Evolutionary conservation across 1,140 invertebrate species (phyloP), one percentile per base, ranked within the genome.

Genomic region (Steinernema khuongi): DNA sequence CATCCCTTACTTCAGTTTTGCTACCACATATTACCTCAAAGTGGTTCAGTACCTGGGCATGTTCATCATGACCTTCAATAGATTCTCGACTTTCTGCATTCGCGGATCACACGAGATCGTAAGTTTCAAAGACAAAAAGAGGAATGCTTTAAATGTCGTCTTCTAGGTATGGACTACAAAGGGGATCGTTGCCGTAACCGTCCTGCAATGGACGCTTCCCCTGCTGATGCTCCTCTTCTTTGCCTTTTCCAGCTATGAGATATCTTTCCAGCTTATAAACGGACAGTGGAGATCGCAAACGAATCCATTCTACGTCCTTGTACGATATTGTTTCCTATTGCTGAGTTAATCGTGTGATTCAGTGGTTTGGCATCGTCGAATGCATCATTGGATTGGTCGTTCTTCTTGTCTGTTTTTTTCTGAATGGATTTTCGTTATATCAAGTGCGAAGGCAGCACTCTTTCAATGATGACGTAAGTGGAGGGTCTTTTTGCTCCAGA

Each of bases 221-320:
- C 50, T 60, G 11, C 50, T 60, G 50, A 60, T 60, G 50, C 50
- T 60, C 50, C 22, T 60, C 11, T 60, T 60, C 50, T 60, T 60
- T 60, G 50, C 50, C 2, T 60, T 60, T 22, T 17, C 7, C 50
- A 60, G 26, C 19, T 60, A 60, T 26, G 22, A 60, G 26, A 60
- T 60, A 7, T 60, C 50, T 4, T 60, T 60, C 19, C 11, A 60
- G 50, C 26, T 60, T 4, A 60, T 60, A 4, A 60, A 17, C 11
- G 50, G 50, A 14, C 50, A 60, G 19, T 60, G 50, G 50, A 11
- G 50, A 22, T 60, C 50, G 4, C 4, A 60, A 7, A 60, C 50
- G 19, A 4, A 60, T 60, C 50, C 50, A 11, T 60, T 60, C 50
- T 60, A 60, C 19, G 22, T 26, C 19, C 22, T 60, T 14, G 50